Conservation (phyloP, 2,888 invertebrate genomes). For the Stenodera caucasica region DNA sequence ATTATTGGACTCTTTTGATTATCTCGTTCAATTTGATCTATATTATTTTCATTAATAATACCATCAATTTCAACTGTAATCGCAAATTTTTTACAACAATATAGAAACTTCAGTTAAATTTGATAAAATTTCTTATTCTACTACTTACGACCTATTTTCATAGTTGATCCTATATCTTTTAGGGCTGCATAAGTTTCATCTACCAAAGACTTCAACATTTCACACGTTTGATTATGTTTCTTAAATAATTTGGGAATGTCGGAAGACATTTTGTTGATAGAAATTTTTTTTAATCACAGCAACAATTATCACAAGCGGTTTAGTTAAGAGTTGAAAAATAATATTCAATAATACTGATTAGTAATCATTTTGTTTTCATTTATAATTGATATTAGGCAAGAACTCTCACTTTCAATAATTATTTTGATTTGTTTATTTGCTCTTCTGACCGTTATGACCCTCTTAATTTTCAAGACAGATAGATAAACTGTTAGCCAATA, state of each 20-base stretch:
- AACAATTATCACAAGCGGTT: constrained; percentile 1
- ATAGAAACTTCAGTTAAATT: too few relatives aligned
- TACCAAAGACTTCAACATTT: not conserved
- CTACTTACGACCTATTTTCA: not conserved
- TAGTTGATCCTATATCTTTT: not conserved
- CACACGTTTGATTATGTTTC: not conserved
- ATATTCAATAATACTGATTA: constrained; percentile 3
- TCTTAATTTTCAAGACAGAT: too few relatives aligned
- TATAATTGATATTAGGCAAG: too few relatives aligned
- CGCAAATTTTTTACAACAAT: not conserved
- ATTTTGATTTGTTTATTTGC: too few relatives aligned
- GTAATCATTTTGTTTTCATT: not conserved
- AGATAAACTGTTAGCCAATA: too few relatives aligned
- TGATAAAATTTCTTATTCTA: too few relatives aligned
- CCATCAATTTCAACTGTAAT: not conserved
- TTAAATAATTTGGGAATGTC: not conserved
- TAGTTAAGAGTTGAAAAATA: not conserved
- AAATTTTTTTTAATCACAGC: not conserved
- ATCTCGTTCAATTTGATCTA: constrained; percentile 30
- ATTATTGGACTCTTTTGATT: constrained; percentile 62
- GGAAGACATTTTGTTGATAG: not conserved
- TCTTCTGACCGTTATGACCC: too few relatives aligned
- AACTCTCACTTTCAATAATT: too few relatives aligned
- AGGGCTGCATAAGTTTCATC: not conserved
- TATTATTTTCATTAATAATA: not conserved